phyloP scores from a whole-genome alignment of 2,113 vertebrate species.

The Motacilla alba region DNA sequence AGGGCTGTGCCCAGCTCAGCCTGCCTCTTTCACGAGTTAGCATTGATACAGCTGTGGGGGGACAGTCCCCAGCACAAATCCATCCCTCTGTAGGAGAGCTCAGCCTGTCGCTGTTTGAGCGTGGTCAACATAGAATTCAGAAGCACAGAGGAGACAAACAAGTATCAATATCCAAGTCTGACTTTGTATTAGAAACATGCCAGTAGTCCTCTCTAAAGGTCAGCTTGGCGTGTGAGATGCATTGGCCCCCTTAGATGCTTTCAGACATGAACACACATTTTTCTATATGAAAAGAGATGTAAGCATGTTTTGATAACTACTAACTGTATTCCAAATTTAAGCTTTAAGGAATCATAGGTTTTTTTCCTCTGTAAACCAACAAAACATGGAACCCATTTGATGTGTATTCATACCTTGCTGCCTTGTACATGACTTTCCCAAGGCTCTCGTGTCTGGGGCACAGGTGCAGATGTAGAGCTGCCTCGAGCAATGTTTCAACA shows the following conservation, averaged over 20 bases:
- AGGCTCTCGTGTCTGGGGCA: neutral
- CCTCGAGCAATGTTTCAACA: neutral
- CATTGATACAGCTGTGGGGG: accelerated
- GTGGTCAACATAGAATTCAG: neutral
- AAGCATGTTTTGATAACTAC: neutral
- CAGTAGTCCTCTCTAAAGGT: neutral
- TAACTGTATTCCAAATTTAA: neutral
- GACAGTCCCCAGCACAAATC: neutral
- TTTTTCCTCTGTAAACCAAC: neutral
- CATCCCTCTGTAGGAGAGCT: accelerated
- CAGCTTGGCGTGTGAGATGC: neutral
- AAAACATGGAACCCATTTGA: neutral
- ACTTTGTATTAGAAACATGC: neutral
- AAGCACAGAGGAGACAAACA: neutral
- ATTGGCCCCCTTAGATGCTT: neutral
- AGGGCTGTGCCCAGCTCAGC: neutral
- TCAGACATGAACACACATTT: neutral
- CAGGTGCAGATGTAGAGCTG: neutral
- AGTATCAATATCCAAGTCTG: neutral
- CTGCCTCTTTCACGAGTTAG: neutral
- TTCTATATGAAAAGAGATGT: neutral
- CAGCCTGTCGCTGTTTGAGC: neutral
- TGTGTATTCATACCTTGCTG: neutral
- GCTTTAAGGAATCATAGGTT: neutral
- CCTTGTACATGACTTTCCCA: neutral